These are phyloP conservation scores for Cotesia typhae DNA, from an alignment of 1,140 invertebrate species.

Conservation along the genomic window DNA sequence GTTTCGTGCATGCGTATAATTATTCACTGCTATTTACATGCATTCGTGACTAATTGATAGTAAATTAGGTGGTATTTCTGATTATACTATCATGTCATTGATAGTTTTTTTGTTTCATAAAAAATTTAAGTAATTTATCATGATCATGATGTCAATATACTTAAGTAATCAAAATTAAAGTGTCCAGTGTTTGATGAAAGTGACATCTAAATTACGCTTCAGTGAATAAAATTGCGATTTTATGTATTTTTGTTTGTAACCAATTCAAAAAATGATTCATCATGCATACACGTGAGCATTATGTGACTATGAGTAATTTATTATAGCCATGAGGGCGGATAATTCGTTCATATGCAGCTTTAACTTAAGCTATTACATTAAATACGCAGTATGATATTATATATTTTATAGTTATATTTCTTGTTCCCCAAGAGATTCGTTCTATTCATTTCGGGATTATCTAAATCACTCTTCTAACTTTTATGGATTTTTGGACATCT, in stretches of 20 bases:
- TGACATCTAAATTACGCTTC: too few species aligned
- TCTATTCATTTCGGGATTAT: too few species aligned
- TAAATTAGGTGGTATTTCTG: background rate
- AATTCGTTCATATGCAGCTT: conserved; percentile 8
- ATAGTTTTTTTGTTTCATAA: background rate
- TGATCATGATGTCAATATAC: background rate
- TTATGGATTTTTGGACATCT: too few species aligned
- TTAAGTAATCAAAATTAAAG: background rate
- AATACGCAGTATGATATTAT: too few species aligned
- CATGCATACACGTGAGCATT: conserved; percentile 10
- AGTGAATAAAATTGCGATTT: too few species aligned
- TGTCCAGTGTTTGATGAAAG: background rate
- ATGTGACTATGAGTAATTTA: background rate
- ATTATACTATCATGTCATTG: conserved; percentile 11
- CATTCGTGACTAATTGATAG: background rate
- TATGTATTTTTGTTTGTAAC: too few species aligned
- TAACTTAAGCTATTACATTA: background rate
- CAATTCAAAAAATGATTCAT: background rate
- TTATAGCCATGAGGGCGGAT: conserved; percentile 8
- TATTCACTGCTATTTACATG: background rate
- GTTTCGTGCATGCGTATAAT: conserved; percentile 12
- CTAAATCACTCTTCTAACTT: too few species aligned
- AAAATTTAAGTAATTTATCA: too few species aligned
- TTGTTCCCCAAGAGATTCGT: too few species aligned
- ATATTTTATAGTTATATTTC: too few species aligned